Percentiles rank a stretch among this genome's conserved stretches.
These are phyloP conservation scores for Beris chalybata DNA, from an alignment of 2,888 invertebrate species.

Conservation along the genomic window DNA sequence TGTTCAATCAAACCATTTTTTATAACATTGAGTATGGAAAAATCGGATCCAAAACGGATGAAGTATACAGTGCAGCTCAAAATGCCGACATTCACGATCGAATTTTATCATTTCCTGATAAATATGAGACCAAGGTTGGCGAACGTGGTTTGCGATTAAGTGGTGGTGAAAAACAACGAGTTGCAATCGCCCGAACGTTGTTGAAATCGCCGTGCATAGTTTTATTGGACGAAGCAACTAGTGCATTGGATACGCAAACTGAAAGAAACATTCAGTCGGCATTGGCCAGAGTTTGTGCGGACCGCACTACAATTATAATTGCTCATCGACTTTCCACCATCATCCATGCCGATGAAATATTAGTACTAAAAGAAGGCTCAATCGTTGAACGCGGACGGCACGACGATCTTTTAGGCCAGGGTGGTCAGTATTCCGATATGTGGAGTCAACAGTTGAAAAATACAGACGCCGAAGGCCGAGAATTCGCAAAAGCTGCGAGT, in stretches of 20 bases:
- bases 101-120: slow-evolving; percentile 88
- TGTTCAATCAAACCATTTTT: slow-evolving; percentile 91
- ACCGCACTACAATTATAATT: slow-evolving; percentile 90
- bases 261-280: slow-evolving; percentile 94
- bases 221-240: slow-evolving; percentile 92
- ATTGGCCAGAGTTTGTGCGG: slow-evolving; percentile 79
- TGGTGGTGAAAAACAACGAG: slow-evolving; percentile 97
- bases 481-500: slow-evolving; percentile 6
- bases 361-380: slow-evolving; percentile 88
- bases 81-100: slow-evolving; percentile 93
- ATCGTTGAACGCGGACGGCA: slow-evolving; percentile 88
- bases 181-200: slow-evolving; percentile 94
- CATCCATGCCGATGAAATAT: slow-evolving; percentile 91
- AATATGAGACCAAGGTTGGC: slow-evolving; percentile 87
- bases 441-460: slow-evolving; percentile 82
- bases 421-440: slow-evolving; percentile 86
- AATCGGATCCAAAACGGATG: slow-evolving; percentile 73
- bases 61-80: slow-evolving; percentile 85
- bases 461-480: slow-evolving; percentile 45
- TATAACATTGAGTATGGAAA: slow-evolving; percentile 95
- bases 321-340: slow-evolving; percentile 94
- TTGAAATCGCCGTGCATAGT: slow-evolving; percentile 90
- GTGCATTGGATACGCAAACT: slow-evolving; percentile 93
- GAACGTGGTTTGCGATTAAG: slow-evolving; percentile 93
- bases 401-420: slow-evolving; percentile 65